Evolutionary conservation across 2,888 invertebrate genomes (phyloP).

Genomic region (Mesorhabditis belari): DNA sequence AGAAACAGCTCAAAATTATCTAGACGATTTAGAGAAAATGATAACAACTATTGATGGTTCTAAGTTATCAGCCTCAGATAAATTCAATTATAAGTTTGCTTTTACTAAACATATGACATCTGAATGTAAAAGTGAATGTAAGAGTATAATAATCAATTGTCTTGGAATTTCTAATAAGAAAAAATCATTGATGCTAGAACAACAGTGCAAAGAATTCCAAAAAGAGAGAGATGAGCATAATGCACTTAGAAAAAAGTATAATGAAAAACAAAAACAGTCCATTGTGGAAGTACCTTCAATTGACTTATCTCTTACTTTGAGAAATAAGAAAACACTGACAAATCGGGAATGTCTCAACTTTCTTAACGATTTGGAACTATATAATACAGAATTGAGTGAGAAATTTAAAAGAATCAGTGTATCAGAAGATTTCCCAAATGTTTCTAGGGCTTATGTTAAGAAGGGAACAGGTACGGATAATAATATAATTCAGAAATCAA

Average conservation of each 20-base stretch:
- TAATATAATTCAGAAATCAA: constrained; percentile 5
- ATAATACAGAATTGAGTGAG: constrained; percentile 7
- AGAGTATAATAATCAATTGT: constrained; percentile 8
- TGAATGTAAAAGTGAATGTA: constrained; percentile 9
- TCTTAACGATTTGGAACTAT: constrained; percentile 6
- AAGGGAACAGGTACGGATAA: constrained; percentile 7
- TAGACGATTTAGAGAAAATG: constrained; percentile 8
- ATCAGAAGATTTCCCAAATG: constrained; percentile 9
- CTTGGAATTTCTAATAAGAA: constrained; percentile 10
- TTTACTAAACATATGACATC: constrained; percentile 7
- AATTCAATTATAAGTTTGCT: constrained; percentile 8
- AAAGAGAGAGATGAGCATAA: constrained; percentile 13
- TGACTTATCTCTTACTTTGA: constrained; percentile 6
- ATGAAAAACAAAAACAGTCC: constrained; percentile 11
- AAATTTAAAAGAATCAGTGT: constrained; percentile 10
- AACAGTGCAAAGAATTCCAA: constrained; percentile 5
- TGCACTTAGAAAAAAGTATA: constrained; percentile 8
- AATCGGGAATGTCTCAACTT: constrained; percentile 8
- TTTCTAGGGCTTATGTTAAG: constrained; percentile 9
- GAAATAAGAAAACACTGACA: constrained; percentile 9
- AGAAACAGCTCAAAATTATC: constrained; percentile 10
- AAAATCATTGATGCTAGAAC: constrained; percentile 7
- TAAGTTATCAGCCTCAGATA: constrained; percentile 3
- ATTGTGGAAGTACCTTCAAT: constrained; percentile 10
- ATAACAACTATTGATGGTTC: constrained; percentile 8